phyloP scores from a whole-genome alignment of 2,113 vertebrate species.

The Brachypteracias leptosomus region DNA sequence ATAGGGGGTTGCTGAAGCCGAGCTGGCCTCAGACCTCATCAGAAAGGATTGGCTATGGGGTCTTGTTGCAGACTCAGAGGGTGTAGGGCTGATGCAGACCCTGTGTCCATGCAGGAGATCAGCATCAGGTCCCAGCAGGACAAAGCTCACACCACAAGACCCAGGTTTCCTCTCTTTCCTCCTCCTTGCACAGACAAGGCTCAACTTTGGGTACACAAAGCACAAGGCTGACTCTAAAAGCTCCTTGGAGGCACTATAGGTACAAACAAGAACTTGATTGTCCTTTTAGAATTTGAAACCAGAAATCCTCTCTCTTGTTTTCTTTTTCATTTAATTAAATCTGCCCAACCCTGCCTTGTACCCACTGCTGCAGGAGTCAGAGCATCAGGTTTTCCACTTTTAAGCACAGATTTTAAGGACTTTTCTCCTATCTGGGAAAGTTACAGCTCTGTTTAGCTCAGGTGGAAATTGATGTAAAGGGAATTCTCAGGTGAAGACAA shows the following conservation, averaged over 20 bases:
- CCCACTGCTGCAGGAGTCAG: not conserved
- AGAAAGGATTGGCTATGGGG: fast-evolving
- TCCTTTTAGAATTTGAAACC: slow-evolving; percentile 27
- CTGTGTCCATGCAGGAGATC: not conserved
- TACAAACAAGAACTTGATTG: not conserved
- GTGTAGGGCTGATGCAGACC: not conserved
- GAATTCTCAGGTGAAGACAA: not conserved
- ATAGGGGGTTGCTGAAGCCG: not conserved
- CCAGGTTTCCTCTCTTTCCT: fast-evolving
- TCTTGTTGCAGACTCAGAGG: not conserved
- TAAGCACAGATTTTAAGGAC: not conserved
- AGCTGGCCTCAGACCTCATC: not conserved
- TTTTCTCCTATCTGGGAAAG: not conserved
- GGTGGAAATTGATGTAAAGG: not conserved
- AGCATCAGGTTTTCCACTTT: not conserved
- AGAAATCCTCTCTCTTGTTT: not conserved
- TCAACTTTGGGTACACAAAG: not conserved
- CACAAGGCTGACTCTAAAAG: not conserved
- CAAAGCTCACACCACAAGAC: not conserved
- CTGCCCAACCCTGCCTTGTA: not conserved
- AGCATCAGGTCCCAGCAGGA: not conserved
- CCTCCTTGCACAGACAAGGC: not conserved
- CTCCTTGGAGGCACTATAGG: not conserved
- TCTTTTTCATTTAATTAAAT: not conserved
- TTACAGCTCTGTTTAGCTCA: not conserved